Conservation (phyloP, 2,113 vertebrate genomes). For the Narcine bancroftii region DNA sequence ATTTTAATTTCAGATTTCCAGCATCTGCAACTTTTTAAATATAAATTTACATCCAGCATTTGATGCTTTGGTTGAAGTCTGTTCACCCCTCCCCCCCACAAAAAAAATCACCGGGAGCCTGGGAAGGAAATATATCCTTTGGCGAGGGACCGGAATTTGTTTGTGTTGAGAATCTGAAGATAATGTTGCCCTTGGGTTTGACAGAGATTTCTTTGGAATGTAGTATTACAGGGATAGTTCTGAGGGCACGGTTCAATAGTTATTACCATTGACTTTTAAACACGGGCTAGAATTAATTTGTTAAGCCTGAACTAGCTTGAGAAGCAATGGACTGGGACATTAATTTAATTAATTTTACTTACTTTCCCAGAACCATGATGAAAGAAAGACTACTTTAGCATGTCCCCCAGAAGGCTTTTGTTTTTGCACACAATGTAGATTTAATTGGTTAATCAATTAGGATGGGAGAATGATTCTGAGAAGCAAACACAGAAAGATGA, state of each 20-base stretch:
- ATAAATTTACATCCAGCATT: no score
- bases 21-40: no score
- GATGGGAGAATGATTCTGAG: background rate
- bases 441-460: background rate
- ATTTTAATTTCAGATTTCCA: no score
- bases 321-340: conserved; percentile 1
- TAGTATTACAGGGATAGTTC: background rate
- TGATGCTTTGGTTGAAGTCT: no score
- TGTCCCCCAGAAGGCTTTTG: background rate
- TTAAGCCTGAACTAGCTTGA: background rate
- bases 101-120: background rate
- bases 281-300: background rate
- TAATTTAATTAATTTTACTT: background rate
- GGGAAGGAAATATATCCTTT: background rate
- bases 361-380: background rate
- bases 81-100: no score
- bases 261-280: background rate
- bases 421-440: background rate
- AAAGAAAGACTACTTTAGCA: background rate
- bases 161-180: background rate
- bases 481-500: background rate
- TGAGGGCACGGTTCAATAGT: background rate
- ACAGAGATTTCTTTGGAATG: background rate
- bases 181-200: background rate
- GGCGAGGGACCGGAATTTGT: background rate